Evolutionary conservation across 2,113 vertebrate genomes (phyloP).

Genomic region (Atherinomorus stipes): DNA sequence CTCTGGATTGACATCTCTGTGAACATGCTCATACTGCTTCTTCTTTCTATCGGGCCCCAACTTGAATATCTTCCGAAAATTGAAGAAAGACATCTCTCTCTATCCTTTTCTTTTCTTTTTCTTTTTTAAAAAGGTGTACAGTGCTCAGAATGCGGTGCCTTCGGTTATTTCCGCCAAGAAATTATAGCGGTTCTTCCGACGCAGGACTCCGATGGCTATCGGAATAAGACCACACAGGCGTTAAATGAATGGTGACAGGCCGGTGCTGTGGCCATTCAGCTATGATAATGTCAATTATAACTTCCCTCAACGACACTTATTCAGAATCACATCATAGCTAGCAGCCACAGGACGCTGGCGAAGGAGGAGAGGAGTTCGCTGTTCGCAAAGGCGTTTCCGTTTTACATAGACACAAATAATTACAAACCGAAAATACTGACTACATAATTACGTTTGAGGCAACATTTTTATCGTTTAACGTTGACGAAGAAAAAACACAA

Average conservation of each 20-base stretch:
- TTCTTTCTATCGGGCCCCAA: constrained; percentile 95
- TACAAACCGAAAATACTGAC: background rate
- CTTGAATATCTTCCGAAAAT: constrained; percentile 99
- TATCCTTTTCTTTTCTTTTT: too few relatives aligned
- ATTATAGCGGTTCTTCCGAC: constrained; percentile 51
- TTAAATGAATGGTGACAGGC: constrained; percentile 22
- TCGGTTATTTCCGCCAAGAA: constrained; percentile 66
- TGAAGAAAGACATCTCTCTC: constrained; percentile 96
- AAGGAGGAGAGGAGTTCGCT: constrained; percentile 42
- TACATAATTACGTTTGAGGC: background rate
- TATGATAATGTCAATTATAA: constrained; percentile 67
- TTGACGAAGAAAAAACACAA: constrained; percentile 12
- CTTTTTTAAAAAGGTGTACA: constrained; percentile 35
- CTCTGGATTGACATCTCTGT: constrained; percentile 95
- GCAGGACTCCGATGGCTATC: constrained; percentile 35
- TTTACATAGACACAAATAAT: background rate
- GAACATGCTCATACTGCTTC: constrained; percentile 98
- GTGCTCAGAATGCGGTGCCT: constrained; percentile 36
- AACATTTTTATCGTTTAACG: constrained; percentile 4
- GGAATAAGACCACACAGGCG: constrained; percentile 39
- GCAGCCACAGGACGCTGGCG: constrained; percentile 39
- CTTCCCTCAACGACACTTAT: constrained; percentile 43
- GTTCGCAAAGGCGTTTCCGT: constrained; percentile 35
- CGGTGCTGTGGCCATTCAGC: constrained; percentile 50
- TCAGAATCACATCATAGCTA: constrained; percentile 65